Evolutionary conservation across 2,888 invertebrate species (phyloP).

Genomic region (Rhopalosiphum nymphaeae): DNA sequence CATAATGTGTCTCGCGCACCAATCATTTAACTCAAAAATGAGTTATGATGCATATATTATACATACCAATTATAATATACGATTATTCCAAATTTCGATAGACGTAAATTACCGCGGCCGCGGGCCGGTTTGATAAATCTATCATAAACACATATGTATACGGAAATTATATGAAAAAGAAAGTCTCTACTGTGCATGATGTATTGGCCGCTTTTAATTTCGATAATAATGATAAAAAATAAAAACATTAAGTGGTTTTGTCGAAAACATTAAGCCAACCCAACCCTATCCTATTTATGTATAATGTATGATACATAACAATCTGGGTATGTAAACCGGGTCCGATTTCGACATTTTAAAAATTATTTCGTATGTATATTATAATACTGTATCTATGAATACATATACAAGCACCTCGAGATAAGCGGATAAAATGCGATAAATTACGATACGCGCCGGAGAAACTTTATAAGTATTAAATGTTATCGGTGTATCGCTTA

Average conservation of each 20-base stretch:
- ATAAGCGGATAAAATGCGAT: slow-evolving; percentile 2
- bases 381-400: no score
- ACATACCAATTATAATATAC: background rate
- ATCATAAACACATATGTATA: background rate
- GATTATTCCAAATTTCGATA: background rate
- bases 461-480: background rate
- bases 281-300: background rate
- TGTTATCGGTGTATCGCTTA: background rate
- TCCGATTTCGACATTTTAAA: slow-evolving; percentile 1
- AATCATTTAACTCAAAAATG: background rate
- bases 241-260: background rate
- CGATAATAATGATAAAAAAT: background rate
- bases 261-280: background rate
- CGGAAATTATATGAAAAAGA: background rate
- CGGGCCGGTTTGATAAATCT: background rate
- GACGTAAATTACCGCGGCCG: background rate
- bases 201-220: background rate
- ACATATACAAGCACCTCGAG: background rate
- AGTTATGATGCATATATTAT: background rate
- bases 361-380: background rate
- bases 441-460: background rate
- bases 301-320: background rate
- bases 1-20: background rate
- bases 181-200: background rate
- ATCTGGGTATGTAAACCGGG: background rate